These are phyloP conservation scores for Scyliorhinus canicula DNA, from an alignment of 2,797 vertebrate species.

Conservation along the genomic window DNA sequence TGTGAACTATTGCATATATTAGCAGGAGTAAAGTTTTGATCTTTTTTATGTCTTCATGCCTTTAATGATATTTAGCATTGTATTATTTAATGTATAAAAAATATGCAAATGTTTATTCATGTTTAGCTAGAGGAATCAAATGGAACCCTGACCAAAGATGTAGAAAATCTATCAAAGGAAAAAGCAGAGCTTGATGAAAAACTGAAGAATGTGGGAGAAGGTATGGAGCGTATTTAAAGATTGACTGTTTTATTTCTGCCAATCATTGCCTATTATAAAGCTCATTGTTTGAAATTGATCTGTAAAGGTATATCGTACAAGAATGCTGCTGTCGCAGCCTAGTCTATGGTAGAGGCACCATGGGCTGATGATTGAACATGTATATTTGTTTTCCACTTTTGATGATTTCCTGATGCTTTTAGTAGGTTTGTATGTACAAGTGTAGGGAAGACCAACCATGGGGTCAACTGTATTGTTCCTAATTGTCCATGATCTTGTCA, in stretches of 20 bases:
- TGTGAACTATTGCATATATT: neutral
- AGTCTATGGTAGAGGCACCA: neutral
- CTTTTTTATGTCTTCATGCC: neutral
- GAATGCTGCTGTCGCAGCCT: neutral
- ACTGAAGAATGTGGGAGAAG: conserved; percentile 68
- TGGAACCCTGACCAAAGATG: conserved; percentile 86
- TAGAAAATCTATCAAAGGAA: conserved; percentile 83
- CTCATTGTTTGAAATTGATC: neutral
- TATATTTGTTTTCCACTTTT: neutral
- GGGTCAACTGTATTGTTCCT: neutral
- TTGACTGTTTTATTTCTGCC: neutral
- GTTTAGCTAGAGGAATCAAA: conserved; percentile 87
- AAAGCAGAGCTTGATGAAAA: conserved; percentile 78
- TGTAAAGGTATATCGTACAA: neutral
- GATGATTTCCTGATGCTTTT: neutral
- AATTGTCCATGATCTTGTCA: neutral
- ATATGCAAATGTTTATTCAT: conserved; percentile 41
- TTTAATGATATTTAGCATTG: conserved; percentile 40
- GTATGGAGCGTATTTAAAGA: conserved; percentile 55
- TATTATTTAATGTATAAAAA: conserved; percentile 44
- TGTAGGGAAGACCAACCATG: neutral
- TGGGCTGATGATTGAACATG: neutral
- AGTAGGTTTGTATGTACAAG: neutral
- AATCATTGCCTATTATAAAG: neutral
- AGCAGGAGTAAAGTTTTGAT: neutral